phyloP scores from a whole-genome alignment of 2,888 invertebrate genomes.

The Hypena proboscidalis region DNA sequence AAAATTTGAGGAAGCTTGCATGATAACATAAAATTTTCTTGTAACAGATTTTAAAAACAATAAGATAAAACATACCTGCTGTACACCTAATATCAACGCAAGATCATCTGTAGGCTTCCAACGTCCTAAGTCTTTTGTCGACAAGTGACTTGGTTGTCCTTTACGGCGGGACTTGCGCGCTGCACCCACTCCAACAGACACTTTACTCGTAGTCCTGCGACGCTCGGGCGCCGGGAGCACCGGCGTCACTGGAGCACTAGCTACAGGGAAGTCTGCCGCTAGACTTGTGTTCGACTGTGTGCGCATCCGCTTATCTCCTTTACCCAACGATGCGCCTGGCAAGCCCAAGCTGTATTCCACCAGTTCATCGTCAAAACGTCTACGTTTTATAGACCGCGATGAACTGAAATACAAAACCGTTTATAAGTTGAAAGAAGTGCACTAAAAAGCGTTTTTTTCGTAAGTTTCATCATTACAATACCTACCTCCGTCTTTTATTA shows the following conservation, averaged over 20 bases:
- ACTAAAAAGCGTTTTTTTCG: neutral
- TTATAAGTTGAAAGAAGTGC: neutral
- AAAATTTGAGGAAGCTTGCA: too few species aligned
- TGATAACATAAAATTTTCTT: too few species aligned
- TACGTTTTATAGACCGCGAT: constrained; percentile 96
- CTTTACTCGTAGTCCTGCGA: constrained; percentile 70
- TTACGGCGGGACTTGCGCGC: constrained; percentile 85
- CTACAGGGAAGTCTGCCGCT: constrained; percentile 73
- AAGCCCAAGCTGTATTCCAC: constrained; percentile 95
- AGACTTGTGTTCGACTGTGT: constrained; percentile 82
- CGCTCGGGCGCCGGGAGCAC: constrained; percentile 59
- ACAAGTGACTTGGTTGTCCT: constrained; percentile 88
- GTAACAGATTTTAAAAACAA: too few species aligned
- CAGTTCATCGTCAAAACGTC: constrained; percentile 98
- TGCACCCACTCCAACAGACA: constrained; percentile 66
- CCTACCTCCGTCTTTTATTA: constrained; percentile 80
- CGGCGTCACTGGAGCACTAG: constrained; percentile 55
- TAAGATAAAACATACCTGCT: constrained; percentile 87
- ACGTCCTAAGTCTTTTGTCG: constrained; percentile 94
- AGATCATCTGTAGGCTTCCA: constrained; percentile 99
- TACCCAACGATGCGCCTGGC: constrained; percentile 83
- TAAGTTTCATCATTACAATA: neutral
- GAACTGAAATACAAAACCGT: constrained; percentile 91
- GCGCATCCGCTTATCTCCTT: constrained; percentile 77
- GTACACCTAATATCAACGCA: constrained; percentile 95